Evolutionary conservation across 2,888 invertebrate species (phyloP), one percentile per base, ranked within the genome.

Genomic region (Dyspetes luteomarginatus): DNA sequence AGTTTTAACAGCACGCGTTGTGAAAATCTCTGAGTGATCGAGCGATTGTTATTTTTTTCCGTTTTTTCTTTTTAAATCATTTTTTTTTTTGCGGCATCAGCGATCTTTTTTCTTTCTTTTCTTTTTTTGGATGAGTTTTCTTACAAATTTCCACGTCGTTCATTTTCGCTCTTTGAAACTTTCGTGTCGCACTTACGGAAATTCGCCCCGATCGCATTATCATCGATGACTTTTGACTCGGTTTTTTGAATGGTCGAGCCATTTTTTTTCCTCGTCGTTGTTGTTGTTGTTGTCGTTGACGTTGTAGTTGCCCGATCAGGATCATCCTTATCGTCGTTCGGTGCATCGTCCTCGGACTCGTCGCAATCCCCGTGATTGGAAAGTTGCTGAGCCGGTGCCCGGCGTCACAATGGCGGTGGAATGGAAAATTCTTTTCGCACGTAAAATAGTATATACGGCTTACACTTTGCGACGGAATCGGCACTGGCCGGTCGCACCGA

Each of bases 361-460:
- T 79, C 85, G 83, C 79, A 68, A 17, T 78, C 69, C 28, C 50
- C 71, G 60, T 74, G 67, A 45, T 48, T 48, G 50, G 69, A 12
- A 55, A 19, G 69, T 52, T 64, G 64, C 56, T 81, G 77, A 76
- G 74, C 67, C 67, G 67, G 55, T 1, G 45, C 64, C 84, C 88
- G 86, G 82, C 88, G 90, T 91, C 91, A 91, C 91, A 90, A 90
- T 24, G 91, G 91, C 75, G 91, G 91, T 74, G 91, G 91, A 87
- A 91, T 91, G 78, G 91, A 91, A 83, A 91, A 91, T 83, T 96
- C 96, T 81, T 95, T 93, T 17, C 96, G 94, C 84, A 96, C 95
- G 93, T 97, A 97, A 93, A 97, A 97, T 86, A 97, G 93, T 85
- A 97, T 96, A 93, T 97, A 97, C 15, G 97, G 96, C 92, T 97